A percentile compares a stretch with the other conserved stretches of the same genome.
These are phyloP conservation scores for Podocnemis expansa DNA, from an alignment of 2,113 vertebrate species.

Conservation along the genomic window DNA sequence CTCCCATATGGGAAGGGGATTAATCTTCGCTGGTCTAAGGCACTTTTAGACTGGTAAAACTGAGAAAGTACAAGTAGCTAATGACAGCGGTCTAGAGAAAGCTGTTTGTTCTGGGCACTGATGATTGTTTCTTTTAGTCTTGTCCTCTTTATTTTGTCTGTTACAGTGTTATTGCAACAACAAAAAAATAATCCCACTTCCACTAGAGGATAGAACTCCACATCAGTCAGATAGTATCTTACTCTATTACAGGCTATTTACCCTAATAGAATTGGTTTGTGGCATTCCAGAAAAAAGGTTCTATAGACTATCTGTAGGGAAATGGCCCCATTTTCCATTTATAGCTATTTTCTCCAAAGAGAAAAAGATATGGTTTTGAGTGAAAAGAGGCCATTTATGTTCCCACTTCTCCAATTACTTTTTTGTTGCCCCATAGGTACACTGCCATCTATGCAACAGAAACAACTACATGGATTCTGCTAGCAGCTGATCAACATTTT, in stretches of 20 bases:
- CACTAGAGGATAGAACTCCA: neutral
- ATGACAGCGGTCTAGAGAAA: neutral
- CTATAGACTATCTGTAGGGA: neutral
- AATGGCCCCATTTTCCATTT: neutral
- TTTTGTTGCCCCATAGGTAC: neutral
- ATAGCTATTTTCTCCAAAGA: neutral
- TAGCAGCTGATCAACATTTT: neutral
- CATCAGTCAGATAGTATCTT: fast-evolving
- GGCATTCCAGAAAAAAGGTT: neutral
- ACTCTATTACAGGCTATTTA: neutral
- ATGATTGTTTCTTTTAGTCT: neutral
- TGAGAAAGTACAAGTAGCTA: neutral
- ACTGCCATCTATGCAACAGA: neutral
- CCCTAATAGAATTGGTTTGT: neutral
- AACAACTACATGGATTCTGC: neutral
- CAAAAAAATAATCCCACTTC: neutral
- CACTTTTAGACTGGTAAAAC: neutral
- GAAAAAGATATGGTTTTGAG: neutral
- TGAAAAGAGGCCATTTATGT: neutral
- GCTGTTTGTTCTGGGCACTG: neutral
- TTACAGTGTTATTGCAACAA: neutral
- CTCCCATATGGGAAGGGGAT: neutral
- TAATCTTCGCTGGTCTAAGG: fast-evolving
- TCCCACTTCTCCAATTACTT: neutral
- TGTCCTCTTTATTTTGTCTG: neutral